phyloP scores from a whole-genome alignment of 2,113 vertebrate species.

The Gallinago jamesoni region DNA sequence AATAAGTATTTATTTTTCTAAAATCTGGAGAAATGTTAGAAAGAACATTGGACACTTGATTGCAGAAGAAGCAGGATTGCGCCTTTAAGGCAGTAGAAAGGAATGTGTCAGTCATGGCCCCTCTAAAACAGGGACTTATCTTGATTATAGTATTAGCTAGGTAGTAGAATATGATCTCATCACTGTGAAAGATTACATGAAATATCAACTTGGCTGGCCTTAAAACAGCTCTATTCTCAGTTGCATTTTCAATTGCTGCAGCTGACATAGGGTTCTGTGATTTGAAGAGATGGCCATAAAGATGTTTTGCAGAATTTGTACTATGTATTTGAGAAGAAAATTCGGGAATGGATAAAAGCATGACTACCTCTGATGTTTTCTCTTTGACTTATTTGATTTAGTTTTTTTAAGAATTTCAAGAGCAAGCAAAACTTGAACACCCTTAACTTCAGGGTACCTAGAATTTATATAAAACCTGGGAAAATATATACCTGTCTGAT shows the following conservation, averaged over 20 bases:
- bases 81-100: constrained; percentile 14
- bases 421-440: not conserved
- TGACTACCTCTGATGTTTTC: not conserved
- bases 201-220: constrained; percentile 65
- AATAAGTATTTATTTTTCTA: not conserved
- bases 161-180: constrained; percentile 69
- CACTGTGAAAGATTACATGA: constrained; percentile 67
- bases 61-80: not conserved
- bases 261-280: constrained; percentile 48
- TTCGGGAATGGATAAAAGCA: not conserved
- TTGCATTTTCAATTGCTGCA: constrained; percentile 55
- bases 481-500: not conserved
- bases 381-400: not conserved
- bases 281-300: constrained; percentile 57
- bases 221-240: constrained; percentile 56
- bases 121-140: constrained; percentile 44
- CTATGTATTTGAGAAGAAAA: not conserved
- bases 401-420: not conserved
- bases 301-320: constrained; percentile 47
- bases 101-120: constrained; percentile 21
- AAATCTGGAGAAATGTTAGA: not conserved
- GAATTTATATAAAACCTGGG: not conserved
- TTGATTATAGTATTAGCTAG: constrained; percentile 57
- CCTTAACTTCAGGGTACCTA: not conserved
- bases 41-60: not conserved